A percentile compares a stretch with the other conserved stretches of the same genome.
Conservation (phyloP, 2,888 invertebrate species). For the Drosophila anomelani region DNA sequence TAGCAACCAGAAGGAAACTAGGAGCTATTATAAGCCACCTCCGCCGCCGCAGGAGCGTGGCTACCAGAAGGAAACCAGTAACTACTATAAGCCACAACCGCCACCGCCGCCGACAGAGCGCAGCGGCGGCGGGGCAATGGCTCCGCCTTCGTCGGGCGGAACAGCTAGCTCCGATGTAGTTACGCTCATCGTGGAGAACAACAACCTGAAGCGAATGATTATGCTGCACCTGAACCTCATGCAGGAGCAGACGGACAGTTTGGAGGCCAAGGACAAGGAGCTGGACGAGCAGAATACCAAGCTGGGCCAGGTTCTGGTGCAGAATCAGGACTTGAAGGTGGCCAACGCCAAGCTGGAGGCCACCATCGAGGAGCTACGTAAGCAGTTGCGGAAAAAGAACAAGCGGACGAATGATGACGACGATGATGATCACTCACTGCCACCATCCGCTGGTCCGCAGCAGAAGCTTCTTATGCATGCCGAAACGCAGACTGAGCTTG, state of each 20-base stretch:
- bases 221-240: conserved; percentile 94
- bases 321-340: conserved; percentile 85
- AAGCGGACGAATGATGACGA: conserved; percentile 52
- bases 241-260: conserved; percentile 94
- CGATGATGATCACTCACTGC: conserved; percentile 57
- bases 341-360: conserved; percentile 82
- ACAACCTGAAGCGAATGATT: conserved; percentile 89
- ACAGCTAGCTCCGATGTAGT: conserved; percentile 70
- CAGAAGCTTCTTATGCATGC: conserved; percentile 61
- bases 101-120: conserved; percentile 3
- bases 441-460: conserved; percentile 55
- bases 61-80: conserved; percentile 30
- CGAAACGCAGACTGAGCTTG: conserved; percentile 54
- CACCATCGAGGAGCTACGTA: conserved; percentile 68
- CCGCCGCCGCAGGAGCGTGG: conserved; percentile 15
- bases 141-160: conserved; percentile 24
- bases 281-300: conserved; percentile 90
- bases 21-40: conserved; percentile 46
- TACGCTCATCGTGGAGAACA: conserved; percentile 83
- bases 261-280: conserved; percentile 91
- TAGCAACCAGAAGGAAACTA: conserved; percentile 39
- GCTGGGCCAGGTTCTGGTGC: conserved; percentile 90
- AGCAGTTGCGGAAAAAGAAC: conserved; percentile 59
- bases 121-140: conserved; percentile 43
- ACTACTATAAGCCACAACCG: conserved; percentile 47